phyloP scores from a whole-genome alignment of 2,888 invertebrate species.

The Synergus laeviventris region DNA sequence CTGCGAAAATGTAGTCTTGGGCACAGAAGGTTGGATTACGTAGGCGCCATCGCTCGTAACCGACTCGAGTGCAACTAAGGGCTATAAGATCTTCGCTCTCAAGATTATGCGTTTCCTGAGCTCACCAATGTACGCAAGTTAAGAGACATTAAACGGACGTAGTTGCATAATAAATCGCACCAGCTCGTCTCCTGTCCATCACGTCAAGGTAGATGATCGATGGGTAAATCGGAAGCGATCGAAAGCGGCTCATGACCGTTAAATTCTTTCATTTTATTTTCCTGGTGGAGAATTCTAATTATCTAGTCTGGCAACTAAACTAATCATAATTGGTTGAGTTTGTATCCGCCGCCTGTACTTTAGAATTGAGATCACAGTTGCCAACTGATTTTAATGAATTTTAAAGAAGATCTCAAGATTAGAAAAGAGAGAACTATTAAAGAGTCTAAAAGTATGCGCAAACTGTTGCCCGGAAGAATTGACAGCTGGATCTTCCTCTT shows the following conservation, averaged over 20 bases:
- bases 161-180: constrained; percentile 8
- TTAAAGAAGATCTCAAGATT: no score
- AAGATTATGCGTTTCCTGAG: constrained; percentile 2
- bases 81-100: constrained; percentile 3
- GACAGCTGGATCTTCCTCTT: not conserved
- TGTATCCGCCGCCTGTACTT: no score
- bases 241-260: constrained; percentile 4
- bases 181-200: not conserved
- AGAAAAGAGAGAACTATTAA: no score
- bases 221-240: constrained; percentile 2
- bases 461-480: not conserved
- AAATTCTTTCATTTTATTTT: not conserved
- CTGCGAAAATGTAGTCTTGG: constrained; percentile 35
- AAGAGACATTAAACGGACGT: constrained; percentile 4
- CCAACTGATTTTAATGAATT: no score
- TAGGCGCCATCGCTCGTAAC: constrained; percentile 44
- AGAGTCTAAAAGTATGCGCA: not conserved
- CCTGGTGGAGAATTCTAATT: not conserved
- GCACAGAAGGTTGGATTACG: constrained; percentile 48
- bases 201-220: constrained; percentile 1
- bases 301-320: no score
- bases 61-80: not conserved
- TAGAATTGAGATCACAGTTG: no score
- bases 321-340: no score
- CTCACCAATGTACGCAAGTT: constrained; percentile 5